A percentile compares a stretch with the other conserved stretches of the same genome.
Conservation (phyloP, 2,113 vertebrate species). For the Lepus americanus region DNA sequence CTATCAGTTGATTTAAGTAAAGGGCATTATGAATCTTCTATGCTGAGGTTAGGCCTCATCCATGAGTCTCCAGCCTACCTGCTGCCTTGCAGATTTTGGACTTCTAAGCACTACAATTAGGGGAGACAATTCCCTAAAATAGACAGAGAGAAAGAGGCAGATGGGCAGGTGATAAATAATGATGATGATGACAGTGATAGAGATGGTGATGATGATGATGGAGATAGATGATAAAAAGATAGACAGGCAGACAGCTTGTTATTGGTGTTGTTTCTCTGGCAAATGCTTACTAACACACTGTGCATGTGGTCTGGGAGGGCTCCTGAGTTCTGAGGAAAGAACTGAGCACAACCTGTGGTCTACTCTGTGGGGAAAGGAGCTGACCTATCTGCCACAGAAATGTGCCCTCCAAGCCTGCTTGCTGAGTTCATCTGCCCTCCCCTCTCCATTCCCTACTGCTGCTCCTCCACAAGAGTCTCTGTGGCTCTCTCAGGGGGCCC, state of each 20-base stretch:
- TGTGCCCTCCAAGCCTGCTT: background rate
- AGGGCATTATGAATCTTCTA: background rate
- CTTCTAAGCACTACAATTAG: background rate
- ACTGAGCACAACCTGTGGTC: background rate
- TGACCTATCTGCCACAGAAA: background rate
- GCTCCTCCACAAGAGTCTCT: background rate
- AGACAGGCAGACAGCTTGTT: background rate
- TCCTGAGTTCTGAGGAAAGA: constrained; percentile 12
- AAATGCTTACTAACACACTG: background rate
- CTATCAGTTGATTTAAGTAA: background rate
- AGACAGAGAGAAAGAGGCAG: background rate
- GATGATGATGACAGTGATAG: background rate
- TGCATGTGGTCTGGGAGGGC: background rate
- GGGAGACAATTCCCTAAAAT: background rate
- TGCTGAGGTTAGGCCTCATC: background rate
- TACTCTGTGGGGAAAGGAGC: background rate
- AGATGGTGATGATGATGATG: too few relatives aligned
- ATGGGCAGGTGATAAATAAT: background rate
- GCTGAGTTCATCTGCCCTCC: background rate
- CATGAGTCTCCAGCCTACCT: background rate
- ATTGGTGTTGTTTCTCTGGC: background rate
- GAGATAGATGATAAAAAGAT: background rate
- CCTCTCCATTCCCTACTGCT: background rate
- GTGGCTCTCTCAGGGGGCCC: background rate
- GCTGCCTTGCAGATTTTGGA: constrained; percentile 31